Percentiles rank a stretch among this genome's conserved stretches.
phyloP scores from a whole-genome alignment of 2,113 vertebrate genomes.

The Leucosticte australis region DNA sequence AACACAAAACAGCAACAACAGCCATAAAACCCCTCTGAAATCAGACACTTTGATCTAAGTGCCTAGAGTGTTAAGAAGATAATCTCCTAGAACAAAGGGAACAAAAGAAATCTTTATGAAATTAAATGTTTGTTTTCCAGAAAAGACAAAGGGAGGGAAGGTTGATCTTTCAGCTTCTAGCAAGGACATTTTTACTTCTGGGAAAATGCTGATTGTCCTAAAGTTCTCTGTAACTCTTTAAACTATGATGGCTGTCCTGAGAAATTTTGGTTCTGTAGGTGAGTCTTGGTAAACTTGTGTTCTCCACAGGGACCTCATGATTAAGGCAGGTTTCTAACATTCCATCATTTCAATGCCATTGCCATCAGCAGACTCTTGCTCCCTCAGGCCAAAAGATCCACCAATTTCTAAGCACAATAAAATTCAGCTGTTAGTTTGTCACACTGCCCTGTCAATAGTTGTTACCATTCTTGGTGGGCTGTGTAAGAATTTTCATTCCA shows the following conservation, averaged over 20 bases:
- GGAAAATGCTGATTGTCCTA: neutral
- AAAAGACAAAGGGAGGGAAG: neutral
- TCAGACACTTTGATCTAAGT: slow-evolving; percentile 14
- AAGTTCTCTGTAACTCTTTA: neutral
- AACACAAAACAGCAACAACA: neutral
- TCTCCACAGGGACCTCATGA: neutral
- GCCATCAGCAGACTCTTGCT: neutral
- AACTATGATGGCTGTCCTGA: neutral
- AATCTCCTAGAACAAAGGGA: slow-evolving; percentile 1
- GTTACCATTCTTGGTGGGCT: neutral
- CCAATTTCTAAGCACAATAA: neutral
- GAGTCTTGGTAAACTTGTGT: neutral
- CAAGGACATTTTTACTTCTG: neutral
- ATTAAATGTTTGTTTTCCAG: neutral
- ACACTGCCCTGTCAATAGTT: neutral
- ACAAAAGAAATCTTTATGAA: neutral
- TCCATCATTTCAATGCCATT: neutral
- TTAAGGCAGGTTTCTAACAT: neutral
- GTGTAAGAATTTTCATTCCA: neutral
- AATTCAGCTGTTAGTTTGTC: neutral
- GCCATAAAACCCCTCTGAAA: slow-evolving; percentile 9
- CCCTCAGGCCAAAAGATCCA: neutral
- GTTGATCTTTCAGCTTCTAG: neutral
- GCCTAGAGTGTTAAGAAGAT: slow-evolving; percentile 21
- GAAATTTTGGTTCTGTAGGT: neutral